A percentile compares a stretch with the other conserved stretches of the same genome.
These are phyloP conservation scores for Dorcus hopei DNA, from an alignment of 2,888 invertebrate genomes.

Conservation along the genomic window DNA sequence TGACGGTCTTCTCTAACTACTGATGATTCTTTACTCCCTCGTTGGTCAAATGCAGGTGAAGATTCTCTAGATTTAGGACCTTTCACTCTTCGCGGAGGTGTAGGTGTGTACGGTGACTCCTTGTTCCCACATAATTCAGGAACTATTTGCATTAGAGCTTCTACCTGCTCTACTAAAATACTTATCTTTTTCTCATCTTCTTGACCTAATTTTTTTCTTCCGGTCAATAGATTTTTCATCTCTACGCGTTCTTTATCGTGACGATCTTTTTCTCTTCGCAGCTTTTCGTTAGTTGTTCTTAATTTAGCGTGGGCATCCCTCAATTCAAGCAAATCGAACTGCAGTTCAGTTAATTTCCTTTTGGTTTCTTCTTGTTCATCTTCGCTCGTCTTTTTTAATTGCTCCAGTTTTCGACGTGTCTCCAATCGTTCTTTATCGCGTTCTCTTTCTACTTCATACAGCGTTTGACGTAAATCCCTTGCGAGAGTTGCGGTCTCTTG, in stretches of 20 bases:
- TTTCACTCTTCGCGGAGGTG: slow-evolving; percentile 67
- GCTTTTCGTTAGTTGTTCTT: slow-evolving; percentile 85
- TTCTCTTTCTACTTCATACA: slow-evolving; percentile 87
- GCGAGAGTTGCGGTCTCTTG: slow-evolving; percentile 90
- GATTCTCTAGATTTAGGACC: slow-evolving; percentile 70
- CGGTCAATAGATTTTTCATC: slow-evolving; percentile 50
- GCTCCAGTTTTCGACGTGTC: slow-evolving; percentile 80
- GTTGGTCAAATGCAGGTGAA: slow-evolving; percentile 56
- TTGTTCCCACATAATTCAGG: slow-evolving; percentile 57
- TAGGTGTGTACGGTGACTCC: slow-evolving; percentile 59
- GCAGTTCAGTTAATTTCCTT: slow-evolving; percentile 77
- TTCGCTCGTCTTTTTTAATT: slow-evolving; percentile 77
- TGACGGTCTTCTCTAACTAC: slow-evolving; percentile 45
- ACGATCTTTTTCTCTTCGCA: slow-evolving; percentile 82
- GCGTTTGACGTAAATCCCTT: slow-evolving; percentile 79
- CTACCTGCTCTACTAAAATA: slow-evolving; percentile 72
- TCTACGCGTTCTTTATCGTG: slow-evolving; percentile 77
- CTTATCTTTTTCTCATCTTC: slow-evolving; percentile 73
- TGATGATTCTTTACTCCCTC: slow-evolving; percentile 51
- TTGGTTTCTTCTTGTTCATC: slow-evolving; percentile 88
- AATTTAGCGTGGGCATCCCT: slow-evolving; percentile 90
- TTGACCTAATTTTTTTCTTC: slow-evolving; percentile 53
- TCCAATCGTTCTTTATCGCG: slow-evolving; percentile 86
- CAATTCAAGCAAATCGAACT: slow-evolving; percentile 83
- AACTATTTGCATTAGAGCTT: slow-evolving; percentile 68